Evolutionary conservation across 2,888 invertebrate genomes (phyloP).

Genomic region (Caenorhabditis uteleia): DNA sequence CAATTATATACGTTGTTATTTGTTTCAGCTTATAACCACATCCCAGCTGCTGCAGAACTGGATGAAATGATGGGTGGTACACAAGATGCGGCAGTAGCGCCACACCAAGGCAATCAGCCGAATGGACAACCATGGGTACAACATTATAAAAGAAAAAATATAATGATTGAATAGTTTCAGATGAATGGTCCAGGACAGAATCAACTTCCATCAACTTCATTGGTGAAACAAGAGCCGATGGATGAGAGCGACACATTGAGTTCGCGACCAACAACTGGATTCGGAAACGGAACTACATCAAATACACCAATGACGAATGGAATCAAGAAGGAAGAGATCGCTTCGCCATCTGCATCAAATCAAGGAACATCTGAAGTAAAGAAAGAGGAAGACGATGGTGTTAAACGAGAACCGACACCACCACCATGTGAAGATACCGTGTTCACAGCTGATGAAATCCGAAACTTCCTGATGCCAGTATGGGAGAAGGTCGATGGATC

Average conservation of each 20-base stretch:
- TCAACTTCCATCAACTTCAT: too few species aligned
- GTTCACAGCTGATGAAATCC: conserved; percentile 85
- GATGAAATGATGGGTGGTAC: conserved; percentile 32
- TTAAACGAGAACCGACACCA: conserved; percentile 45
- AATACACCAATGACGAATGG: too few species aligned
- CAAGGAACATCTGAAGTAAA: too few species aligned
- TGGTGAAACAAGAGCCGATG: conserved; percentile 8
- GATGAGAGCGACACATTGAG: conserved; percentile 3
- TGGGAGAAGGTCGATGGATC: conserved; percentile 88
- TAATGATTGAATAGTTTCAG: too few species aligned
- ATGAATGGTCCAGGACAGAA: too few species aligned
- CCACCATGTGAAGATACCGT: conserved; percentile 72
- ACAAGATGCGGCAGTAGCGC: conserved; percentile 9
- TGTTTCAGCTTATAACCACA: conserved; percentile 22
- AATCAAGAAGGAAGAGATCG: too few species aligned
- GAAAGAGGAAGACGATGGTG: conserved; percentile 26
- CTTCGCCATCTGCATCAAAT: too few species aligned
- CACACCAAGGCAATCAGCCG: conserved; percentile 15
- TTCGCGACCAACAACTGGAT: background rate
- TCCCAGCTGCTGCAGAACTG: conserved; percentile 27
- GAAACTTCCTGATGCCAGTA: conserved; percentile 84
- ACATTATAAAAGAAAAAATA: too few species aligned
- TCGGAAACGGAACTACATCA: background rate
- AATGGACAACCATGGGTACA: too few species aligned
- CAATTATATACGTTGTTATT: background rate